A percentile compares a stretch with the other conserved stretches of the same genome.
phyloP scores from a whole-genome alignment of 2,113 vertebrate species.

The Aramus guarauna region DNA sequence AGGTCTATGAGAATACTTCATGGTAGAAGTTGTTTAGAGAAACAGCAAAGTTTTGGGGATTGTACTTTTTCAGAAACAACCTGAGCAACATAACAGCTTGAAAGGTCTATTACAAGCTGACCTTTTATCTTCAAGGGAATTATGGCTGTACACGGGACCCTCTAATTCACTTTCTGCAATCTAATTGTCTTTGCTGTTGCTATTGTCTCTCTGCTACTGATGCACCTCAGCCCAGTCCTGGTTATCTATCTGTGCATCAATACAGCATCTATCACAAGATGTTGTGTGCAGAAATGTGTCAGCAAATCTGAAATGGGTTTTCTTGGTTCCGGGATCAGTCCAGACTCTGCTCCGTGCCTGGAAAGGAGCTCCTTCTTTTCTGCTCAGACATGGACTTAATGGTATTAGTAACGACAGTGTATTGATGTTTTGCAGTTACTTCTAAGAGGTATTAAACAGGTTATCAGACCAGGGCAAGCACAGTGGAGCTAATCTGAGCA shows the following conservation, averaged over 20 bases:
- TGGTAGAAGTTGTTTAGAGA: not conserved
- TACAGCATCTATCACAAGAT: not conserved
- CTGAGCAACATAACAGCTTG: not conserved
- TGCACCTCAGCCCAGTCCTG: not conserved
- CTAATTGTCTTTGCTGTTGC: not conserved
- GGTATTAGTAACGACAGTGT: not conserved
- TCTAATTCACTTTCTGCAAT: not conserved
- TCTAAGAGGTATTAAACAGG: not conserved
- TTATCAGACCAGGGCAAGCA: not conserved
- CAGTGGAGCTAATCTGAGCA: not conserved
- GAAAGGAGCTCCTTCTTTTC: not conserved
- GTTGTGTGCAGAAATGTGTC: not conserved
- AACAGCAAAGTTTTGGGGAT: not conserved
- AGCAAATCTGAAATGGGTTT: not conserved
- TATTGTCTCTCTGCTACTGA: not conserved
- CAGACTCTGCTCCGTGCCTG: not conserved
- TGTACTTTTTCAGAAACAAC: not conserved
- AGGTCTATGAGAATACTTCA: not conserved
- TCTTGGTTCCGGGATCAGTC: not conserved
- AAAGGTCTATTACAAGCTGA: not conserved
- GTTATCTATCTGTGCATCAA: not conserved
- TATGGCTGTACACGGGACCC: not conserved
- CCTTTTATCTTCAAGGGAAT: not conserved
- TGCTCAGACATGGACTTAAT: not conserved
- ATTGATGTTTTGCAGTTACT: not conserved